Conservation (phyloP, 2,888 invertebrate species). For the Tetranychus piercei region DNA sequence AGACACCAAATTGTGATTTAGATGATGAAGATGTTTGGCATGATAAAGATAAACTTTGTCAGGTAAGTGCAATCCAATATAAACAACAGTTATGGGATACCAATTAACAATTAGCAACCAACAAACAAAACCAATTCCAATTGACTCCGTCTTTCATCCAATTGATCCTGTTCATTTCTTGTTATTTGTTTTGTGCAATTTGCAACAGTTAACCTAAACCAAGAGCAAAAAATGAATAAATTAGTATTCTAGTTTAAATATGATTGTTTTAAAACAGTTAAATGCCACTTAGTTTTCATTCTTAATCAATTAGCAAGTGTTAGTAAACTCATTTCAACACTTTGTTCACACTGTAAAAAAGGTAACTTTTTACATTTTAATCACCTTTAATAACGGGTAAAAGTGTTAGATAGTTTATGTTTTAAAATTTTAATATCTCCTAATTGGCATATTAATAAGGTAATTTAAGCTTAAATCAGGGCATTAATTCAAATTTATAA, state of each 20-base stretch:
- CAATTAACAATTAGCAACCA: not conserved
- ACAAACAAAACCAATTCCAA: not conserved
- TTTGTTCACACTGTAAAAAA: not conserved
- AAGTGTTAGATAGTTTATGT: not conserved
- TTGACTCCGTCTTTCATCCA: not conserved
- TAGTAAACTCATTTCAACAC: not conserved
- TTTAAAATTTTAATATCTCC: too few species aligned
- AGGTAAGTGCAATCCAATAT: constrained; percentile 42
- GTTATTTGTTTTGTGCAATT: too few species aligned
- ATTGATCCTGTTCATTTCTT: too few species aligned
- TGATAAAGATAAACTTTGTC: constrained; percentile 76
- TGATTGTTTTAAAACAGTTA: too few species aligned
- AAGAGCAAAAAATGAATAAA: too few species aligned
- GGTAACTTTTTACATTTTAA: not conserved
- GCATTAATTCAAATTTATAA: too few species aligned
- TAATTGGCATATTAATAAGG: too few species aligned
- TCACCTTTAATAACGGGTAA: constrained; percentile 2
- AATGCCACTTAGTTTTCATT: too few species aligned
- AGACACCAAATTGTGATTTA: not conserved
- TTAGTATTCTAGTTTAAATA: too few species aligned
- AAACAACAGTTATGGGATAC: not conserved
- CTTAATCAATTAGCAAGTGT: too few species aligned
- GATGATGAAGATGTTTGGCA: constrained; percentile 75
- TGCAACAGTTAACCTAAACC: too few species aligned
- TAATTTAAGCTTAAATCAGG: too few species aligned